Conservation (phyloP, 2,113 vertebrate species). For the Anhinga rufa region DNA sequence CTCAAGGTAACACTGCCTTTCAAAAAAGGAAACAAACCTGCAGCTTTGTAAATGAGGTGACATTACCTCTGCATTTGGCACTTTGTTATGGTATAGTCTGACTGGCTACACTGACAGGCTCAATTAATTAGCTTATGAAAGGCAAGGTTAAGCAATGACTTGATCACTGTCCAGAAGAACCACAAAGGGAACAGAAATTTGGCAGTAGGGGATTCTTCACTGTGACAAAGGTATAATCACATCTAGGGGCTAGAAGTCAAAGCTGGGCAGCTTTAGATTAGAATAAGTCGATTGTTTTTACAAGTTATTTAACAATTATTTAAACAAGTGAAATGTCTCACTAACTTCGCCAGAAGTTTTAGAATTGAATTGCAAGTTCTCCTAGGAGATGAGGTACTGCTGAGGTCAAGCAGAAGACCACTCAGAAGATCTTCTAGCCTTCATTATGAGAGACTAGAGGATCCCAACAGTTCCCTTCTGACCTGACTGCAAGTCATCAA, state of each 20-base stretch:
- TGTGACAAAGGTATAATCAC: not conserved
- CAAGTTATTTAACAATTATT: too few relatives aligned
- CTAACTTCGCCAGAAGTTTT: not conserved
- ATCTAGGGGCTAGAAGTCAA: not conserved
- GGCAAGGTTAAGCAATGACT: slow-evolving; percentile 13
- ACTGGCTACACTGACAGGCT: not conserved
- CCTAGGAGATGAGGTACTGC: not conserved
- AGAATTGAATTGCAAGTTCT: not conserved
- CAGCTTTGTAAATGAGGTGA: slow-evolving; percentile 11
- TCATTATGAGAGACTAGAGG: not conserved
- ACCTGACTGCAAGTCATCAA: not conserved
- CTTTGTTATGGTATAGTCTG: not conserved
- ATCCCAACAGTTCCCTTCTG: not conserved
- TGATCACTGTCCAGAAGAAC: not conserved
- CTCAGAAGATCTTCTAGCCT: not conserved
- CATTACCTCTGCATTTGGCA: not conserved
- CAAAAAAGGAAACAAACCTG: not conserved
- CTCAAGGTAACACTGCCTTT: not conserved
- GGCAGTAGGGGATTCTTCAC: not conserved
- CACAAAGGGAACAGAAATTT: not conserved
- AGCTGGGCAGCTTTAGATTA: not conserved
- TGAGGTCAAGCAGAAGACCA: not conserved
- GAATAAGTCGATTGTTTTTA: not conserved
- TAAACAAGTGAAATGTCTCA: not conserved
- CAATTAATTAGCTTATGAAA: not conserved